Conservation (phyloP, 1,140 invertebrate species). For the Thalassaphorura encarpata region DNA sequence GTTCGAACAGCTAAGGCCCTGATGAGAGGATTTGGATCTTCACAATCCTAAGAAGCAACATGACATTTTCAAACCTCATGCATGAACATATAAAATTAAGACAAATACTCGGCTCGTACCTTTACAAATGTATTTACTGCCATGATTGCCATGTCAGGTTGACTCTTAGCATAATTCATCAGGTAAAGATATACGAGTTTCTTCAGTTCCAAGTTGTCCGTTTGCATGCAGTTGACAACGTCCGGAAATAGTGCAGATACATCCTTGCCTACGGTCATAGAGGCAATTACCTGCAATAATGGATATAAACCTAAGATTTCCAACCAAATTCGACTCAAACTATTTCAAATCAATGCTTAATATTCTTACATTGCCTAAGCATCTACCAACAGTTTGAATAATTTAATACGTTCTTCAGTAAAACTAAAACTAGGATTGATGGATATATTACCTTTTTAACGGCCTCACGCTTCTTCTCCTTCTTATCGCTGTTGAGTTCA, state of each 20-base stretch:
- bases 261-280: slow-evolving; percentile 99
- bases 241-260: slow-evolving; percentile 95
- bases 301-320: not conserved
- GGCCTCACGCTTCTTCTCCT: slow-evolving; percentile 99
- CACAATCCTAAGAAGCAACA: slow-evolving; percentile 72
- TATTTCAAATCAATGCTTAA: too few relatives aligned
- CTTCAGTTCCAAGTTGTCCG: slow-evolving; percentile 98
- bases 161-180: slow-evolving; percentile 99
- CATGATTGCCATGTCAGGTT: slow-evolving; percentile 99
- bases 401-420: too few relatives aligned
- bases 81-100: not conserved
- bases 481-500: slow-evolving; percentile 98
- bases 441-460: slow-evolving; percentile 80
- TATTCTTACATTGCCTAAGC: too few relatives aligned
- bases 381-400: too few relatives aligned
- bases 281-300: slow-evolving; percentile 80
- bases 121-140: slow-evolving; percentile 99
- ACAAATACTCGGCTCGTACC: slow-evolving; percentile 46
- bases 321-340: not conserved
- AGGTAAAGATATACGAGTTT: slow-evolving; percentile 98
- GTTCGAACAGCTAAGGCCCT: slow-evolving; percentile 95
- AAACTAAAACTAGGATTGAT: too few relatives aligned
- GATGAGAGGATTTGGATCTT: slow-evolving; percentile 99
- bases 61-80: not conserved
- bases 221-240: slow-evolving; percentile 99